phyloP scores from a whole-genome alignment of 1,140 invertebrate genomes.

The Leptopilina clavipes region DNA sequence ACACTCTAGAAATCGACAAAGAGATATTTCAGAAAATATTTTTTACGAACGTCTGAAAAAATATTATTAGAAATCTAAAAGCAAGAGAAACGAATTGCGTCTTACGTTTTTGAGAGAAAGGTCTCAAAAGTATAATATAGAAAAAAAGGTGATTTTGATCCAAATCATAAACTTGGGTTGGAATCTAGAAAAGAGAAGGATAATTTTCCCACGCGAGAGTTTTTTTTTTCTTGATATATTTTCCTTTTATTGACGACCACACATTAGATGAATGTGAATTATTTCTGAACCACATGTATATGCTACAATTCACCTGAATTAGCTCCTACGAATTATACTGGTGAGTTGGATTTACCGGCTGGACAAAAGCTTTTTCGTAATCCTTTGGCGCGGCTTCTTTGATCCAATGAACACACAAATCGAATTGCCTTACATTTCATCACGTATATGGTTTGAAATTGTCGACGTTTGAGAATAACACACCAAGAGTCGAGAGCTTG shows the following conservation, averaged over 20 bases:
- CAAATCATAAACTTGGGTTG: not conserved
- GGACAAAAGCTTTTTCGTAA: constrained; percentile 57
- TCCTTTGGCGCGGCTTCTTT: constrained; percentile 56
- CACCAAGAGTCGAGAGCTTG: constrained; percentile 21
- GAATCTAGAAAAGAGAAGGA: not conserved
- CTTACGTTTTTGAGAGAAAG: too few relatives aligned
- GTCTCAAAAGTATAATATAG: too few relatives aligned
- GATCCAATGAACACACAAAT: constrained; percentile 56
- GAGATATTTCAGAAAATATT: too few relatives aligned
- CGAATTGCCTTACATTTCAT: constrained; percentile 57
- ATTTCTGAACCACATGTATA: too few relatives aligned
- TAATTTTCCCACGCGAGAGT: too few relatives aligned
- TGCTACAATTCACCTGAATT: constrained; percentile 44
- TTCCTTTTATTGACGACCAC: too few relatives aligned
- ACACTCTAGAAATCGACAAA: too few relatives aligned
- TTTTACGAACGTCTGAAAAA: too few relatives aligned
- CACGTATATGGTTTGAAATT: constrained; percentile 53
- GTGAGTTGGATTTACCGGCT: constrained; percentile 53
- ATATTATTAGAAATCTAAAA: too few relatives aligned
- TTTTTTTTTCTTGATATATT: too few relatives aligned
- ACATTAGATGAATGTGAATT: too few relatives aligned
- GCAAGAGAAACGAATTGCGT: too few relatives aligned
- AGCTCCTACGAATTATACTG: constrained; percentile 56
- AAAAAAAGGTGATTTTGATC: not conserved
- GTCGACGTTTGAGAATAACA: constrained; percentile 43